A percentile compares a stretch with the other conserved stretches of the same genome.
Evolutionary conservation across 35 echinoderm and acorn worm genomes (phyloP).

Genomic region (Heliocidaris tuberculata): DNA sequence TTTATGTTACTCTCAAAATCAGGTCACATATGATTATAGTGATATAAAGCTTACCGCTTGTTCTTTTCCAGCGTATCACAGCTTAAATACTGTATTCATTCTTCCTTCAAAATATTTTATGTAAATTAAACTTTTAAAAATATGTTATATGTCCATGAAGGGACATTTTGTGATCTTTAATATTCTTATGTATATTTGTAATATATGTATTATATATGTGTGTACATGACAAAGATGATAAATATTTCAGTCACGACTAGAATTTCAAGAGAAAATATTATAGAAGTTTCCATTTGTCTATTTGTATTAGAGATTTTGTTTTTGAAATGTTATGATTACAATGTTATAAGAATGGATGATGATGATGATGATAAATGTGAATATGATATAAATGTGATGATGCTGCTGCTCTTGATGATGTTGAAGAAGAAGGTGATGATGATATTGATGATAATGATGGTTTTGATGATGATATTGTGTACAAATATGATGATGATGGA

Average conservation of each 20-base stretch:
- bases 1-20: background rate
- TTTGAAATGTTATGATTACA: no score
- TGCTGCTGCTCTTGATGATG: no score
- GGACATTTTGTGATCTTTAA: background rate
- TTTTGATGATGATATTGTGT: no score
- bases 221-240: background rate
- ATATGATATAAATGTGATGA: no score
- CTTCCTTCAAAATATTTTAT: background rate
- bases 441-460: no score
- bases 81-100: background rate
- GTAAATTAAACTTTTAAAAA: background rate
- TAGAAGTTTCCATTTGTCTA: background rate
- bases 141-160: background rate
- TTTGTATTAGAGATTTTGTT: no score
- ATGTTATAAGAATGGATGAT: no score
- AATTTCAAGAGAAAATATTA: background rate
- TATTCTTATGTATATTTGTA: background rate
- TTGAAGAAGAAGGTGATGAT: no score
- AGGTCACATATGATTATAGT: background rate
- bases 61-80: background rate
- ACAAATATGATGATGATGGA: no score
- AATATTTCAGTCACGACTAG: background rate
- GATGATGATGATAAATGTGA: no score
- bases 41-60: background rate
- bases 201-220: background rate